Conservation (phyloP, 2,888 invertebrate genomes). For the Spilosoma lubricipeda region DNA sequence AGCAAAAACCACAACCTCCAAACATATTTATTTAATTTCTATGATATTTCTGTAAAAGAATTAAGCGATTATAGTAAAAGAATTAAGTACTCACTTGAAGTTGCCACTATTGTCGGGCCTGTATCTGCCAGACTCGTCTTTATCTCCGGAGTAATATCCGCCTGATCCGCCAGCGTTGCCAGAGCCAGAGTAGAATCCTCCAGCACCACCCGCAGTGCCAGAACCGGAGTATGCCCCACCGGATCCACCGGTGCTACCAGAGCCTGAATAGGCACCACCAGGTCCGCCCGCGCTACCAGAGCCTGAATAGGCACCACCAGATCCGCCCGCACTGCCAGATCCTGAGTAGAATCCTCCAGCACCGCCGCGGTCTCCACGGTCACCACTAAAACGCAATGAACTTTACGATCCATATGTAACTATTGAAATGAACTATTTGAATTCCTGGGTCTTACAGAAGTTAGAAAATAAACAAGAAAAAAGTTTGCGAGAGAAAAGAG, state of each 20-base stretch:
- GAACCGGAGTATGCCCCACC: constrained; percentile 52
- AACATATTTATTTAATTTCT: background rate
- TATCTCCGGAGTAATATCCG: constrained; percentile 29
- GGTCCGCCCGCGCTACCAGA: constrained; percentile 44
- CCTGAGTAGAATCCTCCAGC: constrained; percentile 57
- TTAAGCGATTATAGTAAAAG: background rate
- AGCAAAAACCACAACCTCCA: no score
- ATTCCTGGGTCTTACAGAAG: background rate
- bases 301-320: constrained; percentile 51
- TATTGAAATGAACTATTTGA: background rate
- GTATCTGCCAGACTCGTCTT: constrained; percentile 3
- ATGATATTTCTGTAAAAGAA: background rate
- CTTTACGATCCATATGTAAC: background rate
- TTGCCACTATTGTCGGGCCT: constrained; percentile 8
- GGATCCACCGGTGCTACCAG: constrained; percentile 41
- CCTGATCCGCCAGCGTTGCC: constrained; percentile 45
- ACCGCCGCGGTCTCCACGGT: constrained; percentile 46
- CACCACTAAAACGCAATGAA: constrained; percentile 36
- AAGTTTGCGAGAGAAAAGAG: no score
- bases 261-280: constrained; percentile 55
- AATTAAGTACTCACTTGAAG: constrained; percentile 2
- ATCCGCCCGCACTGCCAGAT: constrained; percentile 38
- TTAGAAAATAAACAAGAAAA: no score
- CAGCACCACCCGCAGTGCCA: constrained; percentile 43
- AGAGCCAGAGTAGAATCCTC: constrained; percentile 54